Conservation (phyloP, 2,888 invertebrate genomes). For the Artemia sinica region DNA sequence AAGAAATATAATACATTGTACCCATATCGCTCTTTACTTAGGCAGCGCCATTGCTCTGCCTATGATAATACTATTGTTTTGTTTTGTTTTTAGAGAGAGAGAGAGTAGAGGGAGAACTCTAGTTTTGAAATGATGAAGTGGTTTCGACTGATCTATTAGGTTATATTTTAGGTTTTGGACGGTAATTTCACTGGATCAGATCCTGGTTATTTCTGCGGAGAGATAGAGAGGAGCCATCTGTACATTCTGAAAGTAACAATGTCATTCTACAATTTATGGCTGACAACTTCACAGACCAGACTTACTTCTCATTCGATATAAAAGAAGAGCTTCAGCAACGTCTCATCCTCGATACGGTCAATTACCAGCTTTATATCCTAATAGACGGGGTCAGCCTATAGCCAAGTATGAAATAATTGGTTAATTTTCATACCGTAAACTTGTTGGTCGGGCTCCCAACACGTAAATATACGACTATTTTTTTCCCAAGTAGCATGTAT, state of each 20-base stretch:
- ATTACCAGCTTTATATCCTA: conserved; percentile 79
- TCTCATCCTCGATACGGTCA: conserved; percentile 83
- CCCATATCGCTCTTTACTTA: too few relatives aligned
- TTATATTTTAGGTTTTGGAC: conserved; percentile 55
- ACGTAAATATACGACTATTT: too few relatives aligned
- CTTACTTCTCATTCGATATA: conserved; percentile 62
- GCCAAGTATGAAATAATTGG: conserved; percentile 2
- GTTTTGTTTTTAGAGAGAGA: too few relatives aligned
- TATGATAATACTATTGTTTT: neutral
- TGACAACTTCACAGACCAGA: conserved; percentile 43
- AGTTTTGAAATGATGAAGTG: too few relatives aligned
- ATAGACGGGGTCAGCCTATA: conserved; percentile 53
- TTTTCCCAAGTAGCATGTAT: too few relatives aligned
- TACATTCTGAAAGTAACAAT: conserved; percentile 57
- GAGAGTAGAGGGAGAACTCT: too few relatives aligned
- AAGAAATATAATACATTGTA: too few relatives aligned
- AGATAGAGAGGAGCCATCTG: conserved; percentile 80
- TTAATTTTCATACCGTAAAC: neutral
- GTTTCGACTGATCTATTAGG: neutral
- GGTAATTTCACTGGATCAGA: conserved; percentile 40
- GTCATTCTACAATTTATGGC: conserved; percentile 6
- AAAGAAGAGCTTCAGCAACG: conserved; percentile 47
- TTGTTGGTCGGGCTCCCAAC: too few relatives aligned
- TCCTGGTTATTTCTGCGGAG: conserved; percentile 78
- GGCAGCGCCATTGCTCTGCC: too few relatives aligned